phyloP scores from a whole-genome alignment of 1,140 invertebrate species.

The Diuraphis noxia region DNA sequence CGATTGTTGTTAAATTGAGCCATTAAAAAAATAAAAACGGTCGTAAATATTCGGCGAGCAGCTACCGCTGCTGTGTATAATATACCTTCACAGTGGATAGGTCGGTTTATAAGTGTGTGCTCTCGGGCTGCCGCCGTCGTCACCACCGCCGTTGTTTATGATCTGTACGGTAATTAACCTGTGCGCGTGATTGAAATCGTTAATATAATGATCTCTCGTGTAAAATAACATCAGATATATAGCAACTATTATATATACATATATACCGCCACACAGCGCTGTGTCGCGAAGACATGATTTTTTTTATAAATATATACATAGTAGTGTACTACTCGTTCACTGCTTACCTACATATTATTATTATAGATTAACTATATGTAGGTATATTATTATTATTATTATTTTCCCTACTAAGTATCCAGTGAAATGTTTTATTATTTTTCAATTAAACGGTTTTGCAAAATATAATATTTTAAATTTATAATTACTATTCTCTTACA shows the following conservation, averaged over 20 bases:
- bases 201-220: slow-evolving; percentile 32
- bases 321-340: background rate
- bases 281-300: slow-evolving; percentile 13
- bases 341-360: background rate
- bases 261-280: too few species aligned
- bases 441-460: background rate
- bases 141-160: slow-evolving; percentile 37
- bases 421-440: background rate
- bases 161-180: slow-evolving; percentile 38
- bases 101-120: background rate
- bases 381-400: background rate
- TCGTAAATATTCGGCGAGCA: slow-evolving; percentile 45
- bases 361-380: background rate
- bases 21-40: slow-evolving; percentile 38
- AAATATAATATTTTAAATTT: background rate
- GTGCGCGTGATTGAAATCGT: slow-evolving; percentile 41
- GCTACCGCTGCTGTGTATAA: slow-evolving; percentile 1
- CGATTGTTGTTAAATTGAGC: slow-evolving; percentile 34
- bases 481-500: background rate
- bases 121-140: slow-evolving; percentile 34
- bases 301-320: background rate
- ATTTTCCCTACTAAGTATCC: background rate
- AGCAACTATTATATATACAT: background rate
- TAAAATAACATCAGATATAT: slow-evolving; percentile 15
- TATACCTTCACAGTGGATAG: background rate